Evolutionary conservation across 2,888 invertebrate species (phyloP).

Genomic region (Mythimna pallens): DNA sequence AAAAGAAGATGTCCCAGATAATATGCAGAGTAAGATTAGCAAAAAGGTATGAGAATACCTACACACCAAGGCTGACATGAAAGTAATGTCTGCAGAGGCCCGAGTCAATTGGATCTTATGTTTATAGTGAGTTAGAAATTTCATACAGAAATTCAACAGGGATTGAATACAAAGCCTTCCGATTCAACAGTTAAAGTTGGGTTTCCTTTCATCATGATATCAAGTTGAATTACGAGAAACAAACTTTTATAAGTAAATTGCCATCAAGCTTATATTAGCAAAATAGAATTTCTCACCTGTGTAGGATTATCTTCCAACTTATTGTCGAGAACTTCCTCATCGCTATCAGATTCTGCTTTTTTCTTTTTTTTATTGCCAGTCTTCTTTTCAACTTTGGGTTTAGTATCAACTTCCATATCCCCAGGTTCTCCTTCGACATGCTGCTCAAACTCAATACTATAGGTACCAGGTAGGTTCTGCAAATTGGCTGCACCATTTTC

Average conservation of each 20-base stretch:
- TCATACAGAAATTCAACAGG: background rate
- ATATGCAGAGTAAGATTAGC: background rate
- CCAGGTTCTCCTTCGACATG: conserved; percentile 79
- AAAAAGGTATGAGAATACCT: background rate
- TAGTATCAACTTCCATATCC: conserved; percentile 86
- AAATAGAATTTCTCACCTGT: conserved; percentile 76
- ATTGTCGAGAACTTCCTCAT: conserved; percentile 91
- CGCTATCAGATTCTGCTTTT: conserved; percentile 86
- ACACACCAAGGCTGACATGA: background rate
- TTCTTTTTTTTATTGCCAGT: conserved; percentile 86
- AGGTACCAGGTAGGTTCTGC: conserved; percentile 79
- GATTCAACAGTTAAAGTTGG: background rate
- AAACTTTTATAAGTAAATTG: conserved; percentile 28
- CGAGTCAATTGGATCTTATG: background rate
- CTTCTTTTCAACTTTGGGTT: conserved; percentile 88
- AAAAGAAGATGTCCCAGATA: background rate
- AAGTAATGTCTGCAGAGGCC: background rate
- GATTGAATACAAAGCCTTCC: background rate
- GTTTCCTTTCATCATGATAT: background rate
- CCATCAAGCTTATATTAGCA: background rate
- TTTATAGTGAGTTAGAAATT: background rate
- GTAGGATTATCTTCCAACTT: conserved; percentile 93
- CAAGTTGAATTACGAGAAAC: background rate
- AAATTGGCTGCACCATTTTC: conserved; percentile 87
- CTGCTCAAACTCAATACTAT: conserved; percentile 83